These are phyloP conservation scores for Gastrophysa polygoni DNA, from an alignment of 2,888 invertebrate genomes.

Conservation along the genomic window DNA sequence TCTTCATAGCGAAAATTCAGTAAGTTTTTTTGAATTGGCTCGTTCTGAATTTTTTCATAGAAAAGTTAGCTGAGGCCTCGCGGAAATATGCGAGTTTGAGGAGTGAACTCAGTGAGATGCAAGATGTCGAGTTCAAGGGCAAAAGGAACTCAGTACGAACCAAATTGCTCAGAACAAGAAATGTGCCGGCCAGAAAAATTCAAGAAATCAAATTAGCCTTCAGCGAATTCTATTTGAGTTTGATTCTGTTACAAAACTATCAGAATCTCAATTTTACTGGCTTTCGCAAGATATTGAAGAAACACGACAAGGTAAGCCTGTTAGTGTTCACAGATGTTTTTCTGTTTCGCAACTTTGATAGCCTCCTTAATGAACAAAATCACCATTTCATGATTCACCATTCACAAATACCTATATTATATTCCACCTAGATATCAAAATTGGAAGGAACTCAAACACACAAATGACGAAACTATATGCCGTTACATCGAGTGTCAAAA, in stretches of 20 bases:
- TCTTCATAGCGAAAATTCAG: no score
- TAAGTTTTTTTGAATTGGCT: no score
- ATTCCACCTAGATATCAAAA: no score
- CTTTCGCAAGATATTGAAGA: constrained; percentile 98
- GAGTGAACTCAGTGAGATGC: constrained; percentile 74
- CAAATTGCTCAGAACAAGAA: constrained; percentile 55
- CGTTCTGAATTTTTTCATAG: constrained; percentile 30
- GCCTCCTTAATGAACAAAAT: no score
- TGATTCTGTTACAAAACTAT: constrained; percentile 96
- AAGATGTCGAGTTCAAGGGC: constrained; percentile 51
- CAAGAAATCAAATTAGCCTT: constrained; percentile 96
- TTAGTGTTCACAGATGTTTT: no score
- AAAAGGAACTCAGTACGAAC: constrained; percentile 51
- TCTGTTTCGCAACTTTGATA: no score
- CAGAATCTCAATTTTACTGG: constrained; percentile 98
- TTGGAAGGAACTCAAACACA: no score
- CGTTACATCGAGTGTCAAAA: no score
- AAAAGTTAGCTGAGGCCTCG: constrained; percentile 68
- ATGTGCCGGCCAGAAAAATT: constrained; percentile 75
- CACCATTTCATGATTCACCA: no score
- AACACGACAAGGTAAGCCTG: constrained; percentile 95
- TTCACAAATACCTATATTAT: no score
- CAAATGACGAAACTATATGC: no score
- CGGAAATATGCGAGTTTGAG: constrained; percentile 90
- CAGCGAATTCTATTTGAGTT: constrained; percentile 96